Base-by-base conservation (phyloP, 1,140 invertebrate genomes). In the Atopsyche davidsoni region DNA sequence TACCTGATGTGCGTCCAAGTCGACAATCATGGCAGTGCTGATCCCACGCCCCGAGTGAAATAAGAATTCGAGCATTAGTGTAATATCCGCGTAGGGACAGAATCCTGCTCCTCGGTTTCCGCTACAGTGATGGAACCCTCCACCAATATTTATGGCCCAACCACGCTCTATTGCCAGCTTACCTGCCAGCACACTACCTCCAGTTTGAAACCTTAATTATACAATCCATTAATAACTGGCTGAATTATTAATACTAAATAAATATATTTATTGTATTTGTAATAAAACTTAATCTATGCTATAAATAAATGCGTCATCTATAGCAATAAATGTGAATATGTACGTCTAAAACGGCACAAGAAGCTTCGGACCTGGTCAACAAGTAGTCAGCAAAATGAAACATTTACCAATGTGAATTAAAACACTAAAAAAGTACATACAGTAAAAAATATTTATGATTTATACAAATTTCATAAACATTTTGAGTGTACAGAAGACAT, bases 131-230 rank as follows among this genome's bases (percentile, higher is more conserved):
- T 89, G 86, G 64, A 89, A 89, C 2, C 90, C 90, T 24, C 90
- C 90, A 3, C 90, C 90, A n/a, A 94, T 77, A 66, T 94, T 94
- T 25, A 94, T 87, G 0, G 89, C 81, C 88, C 89, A 93, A 1
- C 87, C 87, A 35, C 82, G 63, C 52, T 90, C 81, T 24, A 91
- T 38, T 1, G 89, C 89, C 45, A 93, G 60, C 64, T 86, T 86
- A 1, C 85, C 87, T 24, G 85, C 86, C 57, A 91, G 62, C 49
- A 92, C 79, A 31, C 86, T 86, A 10, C 89, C 90, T 17, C 87
- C 87, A 13, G 87, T 87, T 65, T 92, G 89, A 60, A 79, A 83
- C 43, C 86, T 82, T 57, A 46, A 75, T 7, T 6, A 7, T 28
- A 7, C n/a, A 28, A 28, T 28, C n/a, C n/a, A 28, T 28, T 28